phyloP scores from a whole-genome alignment of 2,888 invertebrate genomes.

The Drosophila multiciliata region DNA sequence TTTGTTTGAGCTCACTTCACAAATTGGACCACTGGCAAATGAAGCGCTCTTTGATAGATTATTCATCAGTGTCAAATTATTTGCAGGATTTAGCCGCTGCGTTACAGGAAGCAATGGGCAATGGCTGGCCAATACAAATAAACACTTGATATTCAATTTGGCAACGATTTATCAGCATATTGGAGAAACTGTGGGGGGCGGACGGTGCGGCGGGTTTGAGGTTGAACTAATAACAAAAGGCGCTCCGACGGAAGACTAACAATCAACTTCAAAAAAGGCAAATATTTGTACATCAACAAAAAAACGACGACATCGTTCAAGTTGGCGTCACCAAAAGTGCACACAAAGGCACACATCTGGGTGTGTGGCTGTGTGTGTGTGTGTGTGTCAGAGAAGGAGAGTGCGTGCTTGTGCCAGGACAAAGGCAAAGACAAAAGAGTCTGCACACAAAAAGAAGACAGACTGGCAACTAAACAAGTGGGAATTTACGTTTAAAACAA shows the following conservation, averaged over 20 bases:
- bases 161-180: slow-evolving; percentile 69
- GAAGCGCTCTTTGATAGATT: slow-evolving; percentile 37
- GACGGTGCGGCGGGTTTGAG: slow-evolving; percentile 10
- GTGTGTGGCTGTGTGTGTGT: slow-evolving; percentile 8
- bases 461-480: slow-evolving; percentile 71
- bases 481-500: slow-evolving; percentile 76
- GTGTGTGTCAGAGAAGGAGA: background rate
- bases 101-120: slow-evolving; percentile 21
- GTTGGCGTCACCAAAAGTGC: slow-evolving; percentile 52
- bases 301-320: slow-evolving; percentile 39
- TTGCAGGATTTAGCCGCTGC: slow-evolving; percentile 17
- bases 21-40: slow-evolving; percentile 26
- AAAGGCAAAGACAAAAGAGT: slow-evolving; percentile 58
- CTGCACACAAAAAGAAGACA: slow-evolving; percentile 54
- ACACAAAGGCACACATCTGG: slow-evolving; percentile 24
- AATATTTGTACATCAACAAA: slow-evolving; percentile 69
- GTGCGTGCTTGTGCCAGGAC: slow-evolving; percentile 33
- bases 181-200: slow-evolving; percentile 4
- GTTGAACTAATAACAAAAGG: slow-evolving; percentile 70
- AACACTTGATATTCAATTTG: slow-evolving; percentile 77
- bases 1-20: slow-evolving; percentile 62
- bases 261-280: slow-evolving; percentile 79
- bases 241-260: slow-evolving; percentile 64
- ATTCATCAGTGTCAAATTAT: slow-evolving; percentile 70
- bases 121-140: slow-evolving; percentile 68